phyloP scores from a whole-genome alignment of 1,140 invertebrate species.

The Aphis gossypii region DNA sequence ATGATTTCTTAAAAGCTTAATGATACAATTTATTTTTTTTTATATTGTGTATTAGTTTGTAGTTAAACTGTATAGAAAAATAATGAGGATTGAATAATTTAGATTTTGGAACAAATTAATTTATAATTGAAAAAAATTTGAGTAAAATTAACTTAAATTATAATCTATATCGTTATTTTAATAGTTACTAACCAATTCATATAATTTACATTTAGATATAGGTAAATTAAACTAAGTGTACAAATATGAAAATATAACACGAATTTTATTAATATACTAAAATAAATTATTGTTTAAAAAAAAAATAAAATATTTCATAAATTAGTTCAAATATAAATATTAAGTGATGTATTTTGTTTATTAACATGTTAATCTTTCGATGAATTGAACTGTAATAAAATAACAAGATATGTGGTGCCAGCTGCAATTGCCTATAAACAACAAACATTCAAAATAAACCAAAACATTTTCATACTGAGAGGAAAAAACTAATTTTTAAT shows the following conservation, averaged over 20 bases:
- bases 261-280: not conserved
- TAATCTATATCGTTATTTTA: no score
- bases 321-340: not conserved
- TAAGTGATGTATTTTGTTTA: not conserved
- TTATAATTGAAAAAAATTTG: no score
- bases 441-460: not conserved
- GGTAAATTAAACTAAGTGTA: not conserved
- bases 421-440: constrained; percentile 38
- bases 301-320: not conserved
- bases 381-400: constrained; percentile 42
- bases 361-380: not conserved
- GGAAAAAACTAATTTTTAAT: not conserved
- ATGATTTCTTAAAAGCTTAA: no score
- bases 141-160: no score
- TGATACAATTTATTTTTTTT: no score
- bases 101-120: no score
- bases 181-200: no score
- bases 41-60: no score
- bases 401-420: constrained; percentile 12
- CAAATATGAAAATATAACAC: not conserved
- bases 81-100: no score
- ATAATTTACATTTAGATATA: not conserved
- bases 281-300: not conserved
- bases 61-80: no score
- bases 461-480: not conserved